phyloP scores from a whole-genome alignment of 35 echinoderm and acorn worm genomes.

The Ptychodera flava region DNA sequence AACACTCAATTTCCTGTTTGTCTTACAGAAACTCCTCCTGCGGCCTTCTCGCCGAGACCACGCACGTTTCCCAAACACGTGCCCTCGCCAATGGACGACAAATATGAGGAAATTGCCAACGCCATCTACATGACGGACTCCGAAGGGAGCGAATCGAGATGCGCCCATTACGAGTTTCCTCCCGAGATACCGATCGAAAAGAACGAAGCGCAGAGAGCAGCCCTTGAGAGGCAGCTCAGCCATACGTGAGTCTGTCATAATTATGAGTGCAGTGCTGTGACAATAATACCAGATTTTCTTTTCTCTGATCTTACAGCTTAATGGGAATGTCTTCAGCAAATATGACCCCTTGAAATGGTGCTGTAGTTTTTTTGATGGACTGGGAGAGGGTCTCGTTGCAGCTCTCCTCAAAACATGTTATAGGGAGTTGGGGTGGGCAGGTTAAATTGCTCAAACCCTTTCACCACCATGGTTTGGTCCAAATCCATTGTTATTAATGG shows the following conservation, averaged over 20 bases:
- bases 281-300: background rate
- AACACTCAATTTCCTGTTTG: no score
- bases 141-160: constrained; percentile 48
- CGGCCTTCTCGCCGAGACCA: background rate
- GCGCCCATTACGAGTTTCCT: constrained; percentile 90
- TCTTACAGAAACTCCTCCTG: constrained; percentile 1
- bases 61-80: constrained; percentile 3
- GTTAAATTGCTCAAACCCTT: no score
- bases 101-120: constrained; percentile 10
- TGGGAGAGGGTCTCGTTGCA: no score
- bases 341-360: no score
- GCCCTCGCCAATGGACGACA: background rate
- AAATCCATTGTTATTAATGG: no score
- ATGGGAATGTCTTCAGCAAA: no score
- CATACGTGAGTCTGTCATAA: constrained; percentile 26
- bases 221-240: constrained; percentile 68
- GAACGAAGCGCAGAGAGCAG: constrained; percentile 59
- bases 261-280: background rate
- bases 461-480: no score
- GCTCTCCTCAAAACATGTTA: no score
- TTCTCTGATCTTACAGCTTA: background rate
- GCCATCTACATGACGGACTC: constrained; percentile 40
- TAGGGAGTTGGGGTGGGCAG: no score
- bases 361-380: no score
- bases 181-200: constrained; percentile 89